A percentile compares a stretch with the other conserved stretches of the same genome.
phyloP scores from a whole-genome alignment of 2,888 invertebrate species.

The Plebejus argus region DNA sequence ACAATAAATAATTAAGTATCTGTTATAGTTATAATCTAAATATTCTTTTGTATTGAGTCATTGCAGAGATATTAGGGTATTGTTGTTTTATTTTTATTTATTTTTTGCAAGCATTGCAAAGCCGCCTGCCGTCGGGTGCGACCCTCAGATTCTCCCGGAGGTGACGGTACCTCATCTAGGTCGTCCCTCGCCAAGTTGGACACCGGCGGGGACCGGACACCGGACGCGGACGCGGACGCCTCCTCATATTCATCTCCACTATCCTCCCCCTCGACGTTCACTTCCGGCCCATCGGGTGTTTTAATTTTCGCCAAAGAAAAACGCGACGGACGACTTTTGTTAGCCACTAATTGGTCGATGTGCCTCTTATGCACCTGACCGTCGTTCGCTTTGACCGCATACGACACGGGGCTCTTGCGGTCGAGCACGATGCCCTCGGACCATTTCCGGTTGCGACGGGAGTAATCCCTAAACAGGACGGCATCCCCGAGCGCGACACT shows the following conservation, averaged over 20 bases:
- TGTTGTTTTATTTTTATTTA: neutral
- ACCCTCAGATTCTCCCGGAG: neutral
- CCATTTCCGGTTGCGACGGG: neutral
- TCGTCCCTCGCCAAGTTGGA: neutral
- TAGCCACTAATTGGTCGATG: neutral
- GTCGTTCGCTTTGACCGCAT: neutral
- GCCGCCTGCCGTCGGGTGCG: slow-evolving; percentile 10
- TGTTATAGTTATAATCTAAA: too few relatives aligned
- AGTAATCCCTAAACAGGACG: neutral
- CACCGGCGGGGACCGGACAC: neutral
- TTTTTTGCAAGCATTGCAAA: neutral
- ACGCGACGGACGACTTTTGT: neutral
- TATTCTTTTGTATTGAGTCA: neutral
- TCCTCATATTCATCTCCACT: neutral
- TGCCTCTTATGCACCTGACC: neutral
- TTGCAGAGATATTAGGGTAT: neutral
- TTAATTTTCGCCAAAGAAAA: neutral
- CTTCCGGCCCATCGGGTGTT: neutral
- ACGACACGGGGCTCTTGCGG: neutral
- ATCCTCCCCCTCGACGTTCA: too few relatives aligned
- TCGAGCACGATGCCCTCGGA: neutral
- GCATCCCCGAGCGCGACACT: neutral
- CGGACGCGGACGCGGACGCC: neutral
- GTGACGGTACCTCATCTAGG: neutral
- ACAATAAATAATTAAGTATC: too few relatives aligned